A percentile compares a stretch with the other conserved stretches of the same genome.
phyloP scores from a whole-genome alignment of 2,888 invertebrate species.

The Amphipoea oculea region DNA sequence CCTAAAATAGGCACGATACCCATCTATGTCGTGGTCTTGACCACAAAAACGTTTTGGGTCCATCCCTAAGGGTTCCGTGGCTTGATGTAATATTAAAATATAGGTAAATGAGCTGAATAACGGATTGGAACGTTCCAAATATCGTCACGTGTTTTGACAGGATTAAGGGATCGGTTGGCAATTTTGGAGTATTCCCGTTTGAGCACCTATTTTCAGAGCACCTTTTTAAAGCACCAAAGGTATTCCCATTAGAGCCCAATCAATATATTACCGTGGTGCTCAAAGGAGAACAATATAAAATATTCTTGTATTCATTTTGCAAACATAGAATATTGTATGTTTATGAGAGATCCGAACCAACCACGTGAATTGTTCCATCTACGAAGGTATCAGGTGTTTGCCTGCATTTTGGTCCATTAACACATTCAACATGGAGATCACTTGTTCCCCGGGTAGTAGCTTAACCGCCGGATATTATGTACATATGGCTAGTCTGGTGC shows the following conservation, averaged over 20 bases:
- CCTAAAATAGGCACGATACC: slow-evolving; percentile 61
- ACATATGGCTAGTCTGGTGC: background rate
- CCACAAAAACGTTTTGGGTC: slow-evolving; percentile 71
- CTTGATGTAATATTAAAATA: slow-evolving; percentile 68
- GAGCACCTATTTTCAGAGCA: too few relatives aligned
- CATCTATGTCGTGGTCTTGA: slow-evolving; percentile 52
- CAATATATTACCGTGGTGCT: too few relatives aligned
- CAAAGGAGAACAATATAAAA: too few relatives aligned
- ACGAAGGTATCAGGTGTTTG: too few relatives aligned
- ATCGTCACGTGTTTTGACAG: slow-evolving; percentile 43
- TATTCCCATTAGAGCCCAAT: too few relatives aligned
- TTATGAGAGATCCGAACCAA: background rate
- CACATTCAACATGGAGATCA: background rate
- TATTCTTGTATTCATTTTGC: background rate
- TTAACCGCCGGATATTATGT: background rate
- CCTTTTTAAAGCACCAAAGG: too few relatives aligned
- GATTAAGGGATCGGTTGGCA: slow-evolving; percentile 18
- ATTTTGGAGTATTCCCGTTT: slow-evolving; percentile 2
- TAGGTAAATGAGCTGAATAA: slow-evolving; percentile 61
- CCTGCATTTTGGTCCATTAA: background rate
- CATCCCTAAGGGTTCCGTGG: slow-evolving; percentile 54
- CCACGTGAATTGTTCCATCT: background rate
- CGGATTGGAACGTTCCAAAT: slow-evolving; percentile 26
- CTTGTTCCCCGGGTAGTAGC: background rate
- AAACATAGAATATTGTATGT: background rate